Evolutionary conservation across 1,140 invertebrate species (phyloP), one percentile per base, ranked within the genome.

Genomic region (Anastrepha ludens): DNA sequence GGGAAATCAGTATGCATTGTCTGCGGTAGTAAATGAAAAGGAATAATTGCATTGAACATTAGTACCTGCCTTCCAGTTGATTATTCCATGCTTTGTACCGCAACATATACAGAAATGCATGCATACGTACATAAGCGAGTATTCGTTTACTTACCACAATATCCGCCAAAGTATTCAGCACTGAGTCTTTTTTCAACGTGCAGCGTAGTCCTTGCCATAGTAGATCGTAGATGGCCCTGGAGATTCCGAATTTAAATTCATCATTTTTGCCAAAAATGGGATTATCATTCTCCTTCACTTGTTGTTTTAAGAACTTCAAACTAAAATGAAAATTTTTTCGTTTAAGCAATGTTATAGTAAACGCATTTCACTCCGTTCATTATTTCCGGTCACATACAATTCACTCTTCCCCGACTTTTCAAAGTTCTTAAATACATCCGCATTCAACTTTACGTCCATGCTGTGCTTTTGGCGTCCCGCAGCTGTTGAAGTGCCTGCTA

Each of bases 1-100:
- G 96, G 95, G 91, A 97, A 95, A 90, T 97, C 96, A 74, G 94
- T 94, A 94, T 98, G 96, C 55, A 97, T 93, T 88, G 94, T 94
- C 96, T 96, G 93, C 88, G 93, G 91, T 89, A 88, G 88, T 87
- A 89, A 91, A 88, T 85, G 86, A 89, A 87, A 88, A 50, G 6
- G 15, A n/a, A 81, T 17, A 81, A 55, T 20, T 9, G 13, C 15
- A 62, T 39, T 29, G 67, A 29, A 74, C 6, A n/a, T 41, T n/a
- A 20, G 60, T 7, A 86, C 13, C 47, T 29, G 29, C 29, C 29
- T 29, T 29, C 1, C 29, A 29, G 29, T 29, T 29, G 29, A 29
- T 29, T 29, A 29, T 29, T 29, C 2, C 20, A 74, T 74, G 39
- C 39, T 39, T 0, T 81, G 1, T 74, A 7, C 13, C 13, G 8